Percentiles rank a stretch among this genome's conserved stretches.
Evolutionary conservation across 2,888 invertebrate genomes (phyloP).

Genomic region (Molanna angustata): DNA sequence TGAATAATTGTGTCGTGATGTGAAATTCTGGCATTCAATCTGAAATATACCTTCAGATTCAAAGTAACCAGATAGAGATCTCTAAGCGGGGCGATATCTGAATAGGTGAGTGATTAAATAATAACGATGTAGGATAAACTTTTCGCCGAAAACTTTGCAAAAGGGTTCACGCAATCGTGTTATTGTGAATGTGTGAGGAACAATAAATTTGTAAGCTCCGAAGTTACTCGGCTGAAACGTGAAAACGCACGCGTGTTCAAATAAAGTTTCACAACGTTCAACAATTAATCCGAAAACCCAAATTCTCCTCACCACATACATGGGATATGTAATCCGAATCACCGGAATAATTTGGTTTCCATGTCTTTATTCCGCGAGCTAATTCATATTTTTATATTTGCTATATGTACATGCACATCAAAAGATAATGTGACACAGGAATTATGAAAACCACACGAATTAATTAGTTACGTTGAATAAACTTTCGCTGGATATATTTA

Average conservation of each 20-base stretch:
- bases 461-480: too few relatives aligned
- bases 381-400: too few relatives aligned
- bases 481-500: too few relatives aligned
- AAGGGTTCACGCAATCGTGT: constrained; percentile 17
- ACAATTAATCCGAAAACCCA: constrained; percentile 16
- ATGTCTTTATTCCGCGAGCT: too few relatives aligned
- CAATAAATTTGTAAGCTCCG: constrained; percentile 14
- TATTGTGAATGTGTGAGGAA: constrained; percentile 16
- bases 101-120: constrained; percentile 17
- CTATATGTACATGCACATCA: too few relatives aligned
- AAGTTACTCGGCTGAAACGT: constrained; percentile 17
- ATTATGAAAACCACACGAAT: too few relatives aligned
- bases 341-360: too few relatives aligned
- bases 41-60: not conserved
- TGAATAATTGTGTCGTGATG: constrained; percentile 17
- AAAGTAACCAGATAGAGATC: constrained; percentile 4
- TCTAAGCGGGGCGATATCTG: constrained; percentile 6
- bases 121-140: constrained; percentile 16
- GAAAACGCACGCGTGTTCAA: constrained; percentile 21
- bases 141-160: constrained; percentile 12
- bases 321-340: too few relatives aligned
- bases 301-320: too few relatives aligned
- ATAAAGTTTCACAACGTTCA: constrained; percentile 13
- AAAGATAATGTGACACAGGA: too few relatives aligned
- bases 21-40: constrained; percentile 9